Conservation (phyloP, 2,888 invertebrate genomes). For the Lamellibrachia columna region DNA sequence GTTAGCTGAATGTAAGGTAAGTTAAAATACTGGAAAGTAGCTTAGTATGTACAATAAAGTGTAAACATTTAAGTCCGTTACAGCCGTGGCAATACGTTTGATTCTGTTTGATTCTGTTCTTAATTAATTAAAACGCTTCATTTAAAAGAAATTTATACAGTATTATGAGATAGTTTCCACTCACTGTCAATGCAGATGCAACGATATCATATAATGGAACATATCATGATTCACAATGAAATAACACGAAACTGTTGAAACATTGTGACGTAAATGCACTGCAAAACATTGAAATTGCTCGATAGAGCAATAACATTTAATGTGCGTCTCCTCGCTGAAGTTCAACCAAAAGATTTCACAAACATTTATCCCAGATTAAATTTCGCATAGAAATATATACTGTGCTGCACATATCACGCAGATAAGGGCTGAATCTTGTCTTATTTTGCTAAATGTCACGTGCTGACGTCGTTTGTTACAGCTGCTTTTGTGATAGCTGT, state of each 20-base stretch:
- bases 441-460: not conserved
- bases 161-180: not conserved
- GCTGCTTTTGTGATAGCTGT: not conserved
- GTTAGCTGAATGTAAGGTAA: not conserved
- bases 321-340: not conserved
- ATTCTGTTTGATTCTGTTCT: not conserved
- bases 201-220: not conserved
- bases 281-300: not conserved
- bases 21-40: not conserved
- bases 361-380: not conserved
- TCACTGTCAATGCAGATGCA: not conserved
- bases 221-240: not conserved
- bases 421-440: not conserved
- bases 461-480: not conserved
- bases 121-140: not conserved
- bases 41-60: too few relatives aligned
- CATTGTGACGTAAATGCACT: not conserved
- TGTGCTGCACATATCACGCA: slow-evolving; percentile 16
- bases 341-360: not conserved
- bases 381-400: not conserved
- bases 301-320: not conserved
- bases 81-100: too few relatives aligned
- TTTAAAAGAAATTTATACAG: not conserved
- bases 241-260: not conserved
- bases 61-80: too few relatives aligned